Conservation (phyloP, 1,140 invertebrate species). For the Heliconius nattereri region DNA sequence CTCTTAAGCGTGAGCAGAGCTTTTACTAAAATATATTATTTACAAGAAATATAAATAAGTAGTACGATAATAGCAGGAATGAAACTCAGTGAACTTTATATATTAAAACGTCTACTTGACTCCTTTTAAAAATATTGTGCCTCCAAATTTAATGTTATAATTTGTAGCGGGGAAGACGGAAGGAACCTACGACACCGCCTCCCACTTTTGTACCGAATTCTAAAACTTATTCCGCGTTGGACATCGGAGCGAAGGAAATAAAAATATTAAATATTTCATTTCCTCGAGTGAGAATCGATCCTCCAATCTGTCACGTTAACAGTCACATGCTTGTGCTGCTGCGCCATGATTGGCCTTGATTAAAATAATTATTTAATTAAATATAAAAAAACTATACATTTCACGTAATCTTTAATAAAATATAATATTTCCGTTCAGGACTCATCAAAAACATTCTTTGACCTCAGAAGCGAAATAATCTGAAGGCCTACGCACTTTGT, state of each 20-base stretch:
- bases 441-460: slow-evolving; percentile 46
- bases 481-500: slow-evolving; percentile 31
- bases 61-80: background rate
- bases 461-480: slow-evolving; percentile 38
- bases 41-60: background rate
- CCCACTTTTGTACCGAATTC: too few relatives aligned
- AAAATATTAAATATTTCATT: too few relatives aligned
- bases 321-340: too few relatives aligned
- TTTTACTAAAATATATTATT: background rate
- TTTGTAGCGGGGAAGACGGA: too few relatives aligned
- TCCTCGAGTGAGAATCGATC: too few relatives aligned
- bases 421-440: slow-evolving; percentile 2
- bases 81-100: background rate
- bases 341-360: background rate
- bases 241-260: too few relatives aligned
- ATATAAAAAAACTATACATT: background rate
- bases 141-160: too few relatives aligned
- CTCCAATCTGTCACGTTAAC: too few relatives aligned
- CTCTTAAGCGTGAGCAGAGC: background rate
- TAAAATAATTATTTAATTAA: background rate
- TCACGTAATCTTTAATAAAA: slow-evolving; percentile 24
- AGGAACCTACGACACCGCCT: too few relatives aligned
- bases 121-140: too few relatives aligned
- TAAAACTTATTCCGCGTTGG: too few relatives aligned
- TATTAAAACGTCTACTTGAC: background rate